phyloP scores from a whole-genome alignment of 2,113 vertebrate species.

The Sander lucioperca region DNA sequence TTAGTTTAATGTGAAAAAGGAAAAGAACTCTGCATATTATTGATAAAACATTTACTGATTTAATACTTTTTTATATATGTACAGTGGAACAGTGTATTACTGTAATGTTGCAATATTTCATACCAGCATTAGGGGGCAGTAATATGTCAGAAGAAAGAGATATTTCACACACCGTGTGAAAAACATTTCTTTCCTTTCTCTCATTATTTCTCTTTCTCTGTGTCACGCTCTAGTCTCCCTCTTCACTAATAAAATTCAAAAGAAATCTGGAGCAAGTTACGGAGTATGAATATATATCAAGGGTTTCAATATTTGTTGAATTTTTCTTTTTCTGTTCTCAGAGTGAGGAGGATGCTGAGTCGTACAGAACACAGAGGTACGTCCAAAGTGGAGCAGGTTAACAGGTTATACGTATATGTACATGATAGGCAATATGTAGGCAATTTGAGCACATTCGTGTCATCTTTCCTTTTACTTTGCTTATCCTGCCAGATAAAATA shows the following conservation, averaged over 20 bases:
- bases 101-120: conserved; percentile 11
- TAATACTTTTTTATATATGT: not conserved
- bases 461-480: not conserved
- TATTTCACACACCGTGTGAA: not conserved
- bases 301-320: not conserved
- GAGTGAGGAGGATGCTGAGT: conserved; percentile 54
- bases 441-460: not conserved
- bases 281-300: not conserved
- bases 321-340: conserved; percentile 4
- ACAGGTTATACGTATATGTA: not conserved
- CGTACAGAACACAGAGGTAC: conserved; percentile 57
- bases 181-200: conserved; percentile 1
- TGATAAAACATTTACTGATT: not conserved
- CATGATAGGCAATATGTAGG: not conserved
- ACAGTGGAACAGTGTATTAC: not conserved
- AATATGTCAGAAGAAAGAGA: conserved; percentile 43
- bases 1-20: not conserved
- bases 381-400: not conserved
- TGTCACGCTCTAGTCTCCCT: not conserved
- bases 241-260: not conserved
- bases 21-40: not conserved
- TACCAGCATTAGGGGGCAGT: conserved; percentile 67
- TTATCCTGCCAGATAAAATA: not conserved
- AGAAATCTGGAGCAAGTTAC: not conserved
- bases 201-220: not conserved